Percentiles rank a stretch among this genome's conserved stretches.
Conservation (phyloP, 2,113 vertebrate species). For the Leiothrix lutea region DNA sequence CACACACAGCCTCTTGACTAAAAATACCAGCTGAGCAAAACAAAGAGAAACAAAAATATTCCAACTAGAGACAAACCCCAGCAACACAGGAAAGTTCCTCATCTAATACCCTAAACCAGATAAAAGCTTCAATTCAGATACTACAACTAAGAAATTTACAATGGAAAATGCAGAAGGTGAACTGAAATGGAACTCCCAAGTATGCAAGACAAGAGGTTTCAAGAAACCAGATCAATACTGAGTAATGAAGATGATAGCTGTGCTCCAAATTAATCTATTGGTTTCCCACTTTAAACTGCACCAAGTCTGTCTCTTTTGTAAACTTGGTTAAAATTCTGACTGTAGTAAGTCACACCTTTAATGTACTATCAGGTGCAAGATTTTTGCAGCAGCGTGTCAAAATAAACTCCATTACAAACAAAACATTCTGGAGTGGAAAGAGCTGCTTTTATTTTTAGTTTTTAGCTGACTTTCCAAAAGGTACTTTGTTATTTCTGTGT, state of each 20-base stretch:
- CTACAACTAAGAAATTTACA: background rate
- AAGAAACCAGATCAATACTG: background rate
- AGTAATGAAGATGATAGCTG: background rate
- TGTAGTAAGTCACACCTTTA: background rate
- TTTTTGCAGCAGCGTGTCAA: background rate
- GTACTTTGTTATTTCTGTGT: fast-evolving
- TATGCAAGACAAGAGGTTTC: background rate
- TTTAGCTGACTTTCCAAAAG: background rate
- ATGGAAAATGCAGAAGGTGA: background rate
- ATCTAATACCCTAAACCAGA: background rate
- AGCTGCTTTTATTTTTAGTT: background rate
- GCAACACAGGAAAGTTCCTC: background rate
- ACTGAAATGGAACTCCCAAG: background rate
- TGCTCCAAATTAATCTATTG: background rate
- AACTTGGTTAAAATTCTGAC: background rate
- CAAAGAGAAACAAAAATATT: background rate
- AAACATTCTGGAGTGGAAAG: background rate
- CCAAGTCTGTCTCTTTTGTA: background rate
- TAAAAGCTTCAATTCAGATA: background rate
- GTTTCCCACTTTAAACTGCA: background rate
- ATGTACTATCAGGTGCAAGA: background rate
- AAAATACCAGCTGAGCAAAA: background rate
- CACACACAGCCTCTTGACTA: background rate
- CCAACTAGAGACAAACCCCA: background rate
- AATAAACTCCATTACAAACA: background rate